Conservation (phyloP, 2,797 vertebrate genomes). For the Phoebastria nigripes region DNA sequence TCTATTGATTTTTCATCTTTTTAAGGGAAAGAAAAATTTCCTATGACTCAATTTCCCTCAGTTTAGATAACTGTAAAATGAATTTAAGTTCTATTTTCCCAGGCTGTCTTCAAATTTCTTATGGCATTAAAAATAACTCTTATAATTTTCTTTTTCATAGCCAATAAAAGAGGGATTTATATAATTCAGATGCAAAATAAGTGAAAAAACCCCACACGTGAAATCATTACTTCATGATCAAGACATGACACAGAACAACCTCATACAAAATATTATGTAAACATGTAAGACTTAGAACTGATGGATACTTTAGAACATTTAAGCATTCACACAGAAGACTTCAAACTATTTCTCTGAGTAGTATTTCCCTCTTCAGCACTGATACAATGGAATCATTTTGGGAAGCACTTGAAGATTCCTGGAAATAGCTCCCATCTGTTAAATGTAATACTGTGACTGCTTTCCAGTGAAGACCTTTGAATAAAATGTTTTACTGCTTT, state of each 20-base stretch:
- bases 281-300: background rate
- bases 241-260: background rate
- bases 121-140: background rate
- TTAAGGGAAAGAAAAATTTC: background rate
- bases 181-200: background rate
- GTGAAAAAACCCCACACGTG: fast-evolving
- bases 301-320: background rate
- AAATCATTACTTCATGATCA: background rate
- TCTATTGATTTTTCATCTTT: background rate
- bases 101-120: background rate
- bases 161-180: background rate
- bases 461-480: background rate
- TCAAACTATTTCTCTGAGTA: background rate
- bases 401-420: background rate
- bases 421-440: background rate
- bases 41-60: background rate
- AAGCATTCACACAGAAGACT: background rate
- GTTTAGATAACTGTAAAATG: background rate
- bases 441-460: background rate
- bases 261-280: background rate
- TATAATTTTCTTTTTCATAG: background rate
- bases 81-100: background rate
- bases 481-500: background rate
- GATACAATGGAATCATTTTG: fast-evolving
- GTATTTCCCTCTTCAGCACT: background rate